Evolutionary conservation across 2,113 vertebrate species (phyloP).

Genomic region (Gavialis gangeticus): DNA sequence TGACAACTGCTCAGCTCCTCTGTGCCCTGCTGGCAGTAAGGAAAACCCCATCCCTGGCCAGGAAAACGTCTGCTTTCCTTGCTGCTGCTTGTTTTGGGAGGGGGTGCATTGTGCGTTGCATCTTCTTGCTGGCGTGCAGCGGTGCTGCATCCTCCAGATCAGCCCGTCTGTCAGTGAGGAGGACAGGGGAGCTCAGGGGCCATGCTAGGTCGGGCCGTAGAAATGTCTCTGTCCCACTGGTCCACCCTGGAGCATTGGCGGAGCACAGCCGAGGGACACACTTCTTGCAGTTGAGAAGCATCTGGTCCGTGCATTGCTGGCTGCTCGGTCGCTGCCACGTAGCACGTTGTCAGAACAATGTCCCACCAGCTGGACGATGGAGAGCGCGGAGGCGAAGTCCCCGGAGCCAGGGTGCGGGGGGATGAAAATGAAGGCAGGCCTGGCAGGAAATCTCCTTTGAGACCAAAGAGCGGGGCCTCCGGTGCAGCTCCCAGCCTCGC

Average conservation of each 20-base stretch:
- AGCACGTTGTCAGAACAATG: neutral
- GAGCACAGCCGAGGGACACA: neutral
- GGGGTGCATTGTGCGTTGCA: neutral
- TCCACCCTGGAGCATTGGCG: conserved; percentile 71
- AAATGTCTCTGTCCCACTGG: conserved; percentile 63
- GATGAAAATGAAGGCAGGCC: neutral
- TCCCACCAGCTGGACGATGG: conserved; percentile 54
- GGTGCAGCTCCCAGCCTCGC: neutral
- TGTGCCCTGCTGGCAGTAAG: neutral
- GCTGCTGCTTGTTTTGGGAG: neutral
- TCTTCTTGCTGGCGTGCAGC: too few relatives aligned
- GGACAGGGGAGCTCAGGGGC: conserved; percentile 1
- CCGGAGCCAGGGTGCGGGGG: conserved; percentile 33
- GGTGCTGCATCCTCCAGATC: neutral
- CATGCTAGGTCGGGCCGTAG: conserved; percentile 55
- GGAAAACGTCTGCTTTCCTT: neutral
- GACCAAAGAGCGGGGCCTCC: too few relatives aligned
- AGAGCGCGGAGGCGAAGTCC: conserved; percentile 48
- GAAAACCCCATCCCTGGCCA: too few relatives aligned
- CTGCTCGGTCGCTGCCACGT: conserved; percentile 60
- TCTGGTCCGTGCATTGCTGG: conserved; percentile 60
- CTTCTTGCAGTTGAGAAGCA: conserved; percentile 56
- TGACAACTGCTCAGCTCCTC: neutral
- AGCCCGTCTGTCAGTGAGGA: conserved; percentile 67
- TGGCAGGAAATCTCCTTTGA: too few relatives aligned